phyloP scores from a whole-genome alignment of 1,140 invertebrate species.

The Drosophila santomea region DNA sequence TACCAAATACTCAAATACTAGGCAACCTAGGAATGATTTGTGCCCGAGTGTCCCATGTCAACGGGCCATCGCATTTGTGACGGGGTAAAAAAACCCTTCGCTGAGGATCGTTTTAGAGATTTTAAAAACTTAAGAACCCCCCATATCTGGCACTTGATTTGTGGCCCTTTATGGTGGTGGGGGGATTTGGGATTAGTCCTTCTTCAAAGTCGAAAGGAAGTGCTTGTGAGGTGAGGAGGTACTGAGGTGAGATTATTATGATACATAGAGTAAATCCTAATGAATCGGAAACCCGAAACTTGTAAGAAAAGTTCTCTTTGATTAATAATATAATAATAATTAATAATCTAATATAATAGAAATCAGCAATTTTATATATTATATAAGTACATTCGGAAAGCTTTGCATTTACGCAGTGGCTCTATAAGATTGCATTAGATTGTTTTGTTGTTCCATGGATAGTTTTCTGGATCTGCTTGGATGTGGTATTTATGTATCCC shows the following conservation, averaged over 20 bases:
- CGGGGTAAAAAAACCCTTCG: neutral
- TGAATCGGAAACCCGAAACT: neutral
- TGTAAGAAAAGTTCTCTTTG: neutral
- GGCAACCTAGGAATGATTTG: slow-evolving; percentile 17
- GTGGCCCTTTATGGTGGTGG: neutral
- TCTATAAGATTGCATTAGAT: neutral
- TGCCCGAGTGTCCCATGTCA: slow-evolving; percentile 17
- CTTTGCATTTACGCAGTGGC: no score
- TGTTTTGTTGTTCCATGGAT: neutral
- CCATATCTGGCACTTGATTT: slow-evolving; percentile 7
- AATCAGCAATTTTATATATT: no score
- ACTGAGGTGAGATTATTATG: neutral
- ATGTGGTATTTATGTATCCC: neutral
- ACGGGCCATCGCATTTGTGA: slow-evolving; percentile 10
- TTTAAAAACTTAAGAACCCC: neutral
- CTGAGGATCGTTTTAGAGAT: neutral
- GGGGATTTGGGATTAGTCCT: slow-evolving; percentile 5
- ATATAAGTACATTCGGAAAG: no score
- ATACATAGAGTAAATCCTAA: neutral
- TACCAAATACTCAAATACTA: slow-evolving; percentile 19
- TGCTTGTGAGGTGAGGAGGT: neutral
- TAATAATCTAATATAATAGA: no score
- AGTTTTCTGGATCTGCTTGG: no score
- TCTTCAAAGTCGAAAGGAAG: neutral
- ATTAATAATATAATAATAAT: no score